Conservation (phyloP, 2,888 invertebrate species). For the Heliconius sara region DNA sequence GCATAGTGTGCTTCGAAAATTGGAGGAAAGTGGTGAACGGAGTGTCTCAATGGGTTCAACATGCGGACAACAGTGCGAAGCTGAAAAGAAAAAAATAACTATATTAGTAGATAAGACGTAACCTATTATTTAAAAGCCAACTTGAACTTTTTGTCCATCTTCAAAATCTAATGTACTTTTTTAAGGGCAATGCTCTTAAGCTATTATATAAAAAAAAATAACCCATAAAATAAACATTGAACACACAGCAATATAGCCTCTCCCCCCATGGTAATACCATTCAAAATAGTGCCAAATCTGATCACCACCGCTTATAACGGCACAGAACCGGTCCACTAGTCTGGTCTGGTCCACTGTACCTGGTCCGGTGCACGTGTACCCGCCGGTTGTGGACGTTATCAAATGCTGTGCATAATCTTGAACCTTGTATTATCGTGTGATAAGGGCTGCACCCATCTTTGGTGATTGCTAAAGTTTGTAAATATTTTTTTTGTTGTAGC, state of each 20-base stretch:
- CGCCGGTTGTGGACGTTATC: constrained; percentile 37
- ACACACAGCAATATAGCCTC: constrained; percentile 31
- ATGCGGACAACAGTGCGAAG: too few relatives aligned
- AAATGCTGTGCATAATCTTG: constrained; percentile 35
- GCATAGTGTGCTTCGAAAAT: too few relatives aligned
- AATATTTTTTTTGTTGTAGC: not conserved
- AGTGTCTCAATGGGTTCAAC: too few relatives aligned
- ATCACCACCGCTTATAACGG: constrained; percentile 56
- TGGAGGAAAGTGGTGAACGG: too few relatives aligned
- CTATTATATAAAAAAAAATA: constrained; percentile 26
- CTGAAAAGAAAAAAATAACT: not conserved
- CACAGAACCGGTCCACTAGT: constrained; percentile 63
- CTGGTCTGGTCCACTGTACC: constrained; percentile 42
- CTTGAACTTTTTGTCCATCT: constrained; percentile 21
- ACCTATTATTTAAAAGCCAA: not conserved
- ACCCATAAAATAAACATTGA: constrained; percentile 3
- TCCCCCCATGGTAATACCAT: constrained; percentile 29
- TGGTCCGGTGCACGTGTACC: constrained; percentile 49
- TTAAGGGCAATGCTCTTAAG: constrained; percentile 25
- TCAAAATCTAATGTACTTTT: constrained; percentile 17
- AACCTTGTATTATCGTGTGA: constrained; percentile 33
- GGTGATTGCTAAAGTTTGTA: constrained; percentile 18
- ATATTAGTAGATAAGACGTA: not conserved
- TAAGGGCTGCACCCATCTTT: constrained; percentile 28
- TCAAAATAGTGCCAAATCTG: constrained; percentile 40